A percentile compares a stretch with the other conserved stretches of the same genome.
phyloP scores from a whole-genome alignment of 2,888 invertebrate species.

The Bembecia ichneumoniformis region DNA sequence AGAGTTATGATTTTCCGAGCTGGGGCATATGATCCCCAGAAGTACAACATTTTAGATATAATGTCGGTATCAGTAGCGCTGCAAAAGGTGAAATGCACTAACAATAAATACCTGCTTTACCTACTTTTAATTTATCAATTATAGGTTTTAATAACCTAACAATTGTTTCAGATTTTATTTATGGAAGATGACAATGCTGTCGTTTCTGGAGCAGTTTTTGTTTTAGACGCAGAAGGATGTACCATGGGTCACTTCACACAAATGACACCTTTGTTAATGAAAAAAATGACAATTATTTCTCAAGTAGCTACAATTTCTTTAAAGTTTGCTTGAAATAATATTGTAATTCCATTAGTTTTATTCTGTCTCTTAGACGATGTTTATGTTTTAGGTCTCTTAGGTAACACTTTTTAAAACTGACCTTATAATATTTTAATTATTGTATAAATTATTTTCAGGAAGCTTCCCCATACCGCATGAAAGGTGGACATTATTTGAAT shows the following conservation, averaged over 20 bases:
- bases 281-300: conserved; percentile 53
- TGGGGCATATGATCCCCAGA: conserved; percentile 57
- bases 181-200: conserved; percentile 66
- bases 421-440: not conserved
- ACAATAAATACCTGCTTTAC: no score
- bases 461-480: conserved; percentile 71
- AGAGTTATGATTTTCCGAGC: conserved; percentile 65
- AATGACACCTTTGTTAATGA: conserved; percentile 63
- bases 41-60: conserved; percentile 34
- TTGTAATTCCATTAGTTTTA: no score
- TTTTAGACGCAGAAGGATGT: conserved; percentile 65
- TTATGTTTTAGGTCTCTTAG: no score
- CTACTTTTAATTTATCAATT: no score
- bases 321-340: no score
- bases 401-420: no score
- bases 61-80: conserved; percentile 25
- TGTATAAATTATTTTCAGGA: conserved; percentile 62
- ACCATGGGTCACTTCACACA: conserved; percentile 63
- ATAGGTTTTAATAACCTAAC: no score
- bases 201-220: conserved; percentile 48
- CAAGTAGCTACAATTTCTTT: conserved; percentile 37
- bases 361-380: no score
- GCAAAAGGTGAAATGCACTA: conserved; percentile 29
- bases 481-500: conserved; percentile 72
- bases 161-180: conserved; percentile 43